Base-by-base conservation (phyloP, 2,113 vertebrate genomes). In the Platichthys flesus region DNA sequence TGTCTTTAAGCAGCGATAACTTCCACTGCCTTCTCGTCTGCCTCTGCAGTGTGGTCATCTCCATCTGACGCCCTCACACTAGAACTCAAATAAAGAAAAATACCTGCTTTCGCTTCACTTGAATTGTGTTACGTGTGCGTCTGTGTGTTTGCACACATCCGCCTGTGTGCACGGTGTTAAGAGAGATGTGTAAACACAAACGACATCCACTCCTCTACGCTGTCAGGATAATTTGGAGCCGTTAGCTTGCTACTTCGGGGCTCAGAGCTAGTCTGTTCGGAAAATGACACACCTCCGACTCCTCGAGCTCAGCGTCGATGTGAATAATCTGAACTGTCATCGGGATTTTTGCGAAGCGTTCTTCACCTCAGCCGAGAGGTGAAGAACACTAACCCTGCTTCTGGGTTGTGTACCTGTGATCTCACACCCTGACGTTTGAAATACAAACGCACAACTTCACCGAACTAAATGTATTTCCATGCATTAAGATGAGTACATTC, bases 211-310 rank as follows among this genome's bases (percentile, higher is more conserved):
- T 83, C 40, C 18, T 76, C 31, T 40, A 13, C 3, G 35, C 74
- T 63, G 63, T 82, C 80, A 86, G 82, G 78, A 81, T 76, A 75
- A 73, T 70, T 84, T 59, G 58, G 49, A 65, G 35, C 8, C 21
- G 61, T 70, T 73, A 56, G 60, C 58, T 67, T 20, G 18, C 21
- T 24, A 61, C 37, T 15, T 79, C 20, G 37, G 21, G 66, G 69
- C 68, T 71, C 24, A 0, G 31, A 37, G 26, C 64, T 84, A 68
- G 78, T 78, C 37, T 61, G 60, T 58, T 54, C 31, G 0, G 2
- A 49, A 71, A 85, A 70, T 45, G 57, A 65, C 58, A 68, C 31
- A 55, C 21, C 60, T 78, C 31, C 2, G n/a, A 47, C 28, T 62
- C 66, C 42, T 14, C 1, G 20, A 40, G 67, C 56, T 78, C 35